Conservation (phyloP, 1,140 invertebrate genomes). For the Drosophila subpulchrella region DNA sequence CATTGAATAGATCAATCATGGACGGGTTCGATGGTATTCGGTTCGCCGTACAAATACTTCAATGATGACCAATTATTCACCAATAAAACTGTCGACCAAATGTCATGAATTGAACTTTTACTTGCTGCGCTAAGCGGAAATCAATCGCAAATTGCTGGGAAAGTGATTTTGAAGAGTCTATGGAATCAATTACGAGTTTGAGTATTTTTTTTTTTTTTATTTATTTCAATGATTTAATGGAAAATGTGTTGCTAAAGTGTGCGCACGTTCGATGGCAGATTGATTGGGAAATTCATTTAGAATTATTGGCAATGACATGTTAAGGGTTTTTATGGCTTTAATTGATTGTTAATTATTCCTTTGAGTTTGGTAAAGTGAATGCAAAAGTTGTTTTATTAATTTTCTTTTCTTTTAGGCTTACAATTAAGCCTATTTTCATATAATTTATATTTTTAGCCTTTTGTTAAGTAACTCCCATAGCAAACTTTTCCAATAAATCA, state of each 20-base stretch:
- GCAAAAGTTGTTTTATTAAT: not conserved
- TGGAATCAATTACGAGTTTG: slow-evolving; percentile 33
- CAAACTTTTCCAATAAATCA: slow-evolving; percentile 14
- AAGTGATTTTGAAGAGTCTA: slow-evolving; percentile 43
- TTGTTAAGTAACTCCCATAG: not conserved
- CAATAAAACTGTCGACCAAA: slow-evolving; percentile 77
- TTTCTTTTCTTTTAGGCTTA: not conserved
- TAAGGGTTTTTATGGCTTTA: not conserved
- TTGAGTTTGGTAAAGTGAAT: not conserved
- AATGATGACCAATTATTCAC: slow-evolving; percentile 81
- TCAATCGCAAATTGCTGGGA: slow-evolving; percentile 52
- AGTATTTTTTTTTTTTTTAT: slow-evolving; percentile 15
- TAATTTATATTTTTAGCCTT: not conserved
- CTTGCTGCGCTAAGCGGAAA: slow-evolving; percentile 38
- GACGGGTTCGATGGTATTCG: slow-evolving; percentile 36
- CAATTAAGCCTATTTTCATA: not conserved
- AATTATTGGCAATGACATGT: slow-evolving; percentile 13
- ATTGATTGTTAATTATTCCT: slow-evolving; percentile 4
- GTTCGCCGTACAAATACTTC: slow-evolving; percentile 71
- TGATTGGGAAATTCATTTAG: slow-evolving; percentile 20
- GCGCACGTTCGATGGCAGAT: slow-evolving; percentile 4
- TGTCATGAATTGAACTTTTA: slow-evolving; percentile 75
- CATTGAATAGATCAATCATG: slow-evolving; percentile 77
- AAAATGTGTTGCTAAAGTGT: slow-evolving; percentile 19
- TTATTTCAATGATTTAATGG: slow-evolving; percentile 32